Evolutionary conservation across 2,888 invertebrate species (phyloP), one percentile per base, ranked within the genome.

Genomic region (Pollenia amentaria): DNA sequence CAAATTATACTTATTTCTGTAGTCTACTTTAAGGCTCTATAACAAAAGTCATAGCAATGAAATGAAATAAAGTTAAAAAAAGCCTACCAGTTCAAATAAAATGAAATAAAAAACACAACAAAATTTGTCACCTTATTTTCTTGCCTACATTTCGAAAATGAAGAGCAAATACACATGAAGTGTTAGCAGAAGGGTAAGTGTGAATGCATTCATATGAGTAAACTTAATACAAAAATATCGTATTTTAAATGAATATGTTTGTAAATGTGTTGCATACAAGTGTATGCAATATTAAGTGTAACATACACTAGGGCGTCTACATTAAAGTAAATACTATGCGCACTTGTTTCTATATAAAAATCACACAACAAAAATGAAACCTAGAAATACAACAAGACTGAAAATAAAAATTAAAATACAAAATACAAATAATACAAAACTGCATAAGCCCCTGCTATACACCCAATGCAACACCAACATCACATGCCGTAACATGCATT

Each of bases 291-390:
- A 87, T 79, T 77, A 87, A 87, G 87, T 90, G 91, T 89, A 90
- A 90, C 85, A 86, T 90, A 91, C 91, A 90, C 91, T 91, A 88
- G 92, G 92, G 92, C 92, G 91, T 90, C 91, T 88, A 90, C 91
- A 90, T 89, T 57, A 88, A 90, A 87, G 89, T 91, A 91, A 91
- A 90, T 89, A 89, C 79, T 88, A 84, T 87, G 87, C 88, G 88
- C 85, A 88, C 87, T 88, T 85, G 85, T 82, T 67, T 77, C 69
- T 21, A 40, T 72, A 78, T 53, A 67, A 76, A 70, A 85, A 78
- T 55, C 72, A 82, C 62, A 87, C 57, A 64, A 55, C 40, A 60
- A 82, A 73, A 75, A 48, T 78, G 14, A 88, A 84, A 77, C 6
- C 18, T 40, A 21, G 21, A 21, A 44, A 29, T 29, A 29, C 44